phyloP scores from a whole-genome alignment of 2,797 vertebrate species.

The Chloroceryle inda region DNA sequence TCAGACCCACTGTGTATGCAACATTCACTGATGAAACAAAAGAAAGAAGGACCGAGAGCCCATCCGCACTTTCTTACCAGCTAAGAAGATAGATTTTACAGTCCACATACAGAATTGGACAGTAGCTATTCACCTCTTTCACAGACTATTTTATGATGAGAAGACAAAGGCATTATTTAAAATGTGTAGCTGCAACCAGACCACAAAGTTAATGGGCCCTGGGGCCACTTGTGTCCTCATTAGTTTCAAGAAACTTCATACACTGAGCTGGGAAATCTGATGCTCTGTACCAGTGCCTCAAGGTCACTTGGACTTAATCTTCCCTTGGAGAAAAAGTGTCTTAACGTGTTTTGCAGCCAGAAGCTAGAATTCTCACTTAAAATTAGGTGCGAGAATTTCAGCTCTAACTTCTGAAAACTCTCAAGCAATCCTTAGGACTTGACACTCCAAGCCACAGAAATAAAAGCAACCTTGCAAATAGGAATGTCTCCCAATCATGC shows the following conservation, averaged over 20 bases:
- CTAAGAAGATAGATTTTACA: slow-evolving; percentile 15
- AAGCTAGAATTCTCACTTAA: background rate
- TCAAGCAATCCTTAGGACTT: background rate
- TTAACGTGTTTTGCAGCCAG: background rate
- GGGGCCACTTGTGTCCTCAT: background rate
- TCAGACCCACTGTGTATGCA: slow-evolving; percentile 5
- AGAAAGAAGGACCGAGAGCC: background rate
- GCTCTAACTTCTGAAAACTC: background rate
- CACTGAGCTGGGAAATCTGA: background rate
- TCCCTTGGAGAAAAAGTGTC: background rate
- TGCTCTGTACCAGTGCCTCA: background rate
- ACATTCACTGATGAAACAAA: slow-evolving; percentile 26
- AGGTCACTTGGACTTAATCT: background rate
- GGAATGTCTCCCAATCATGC: background rate
- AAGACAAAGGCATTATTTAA: slow-evolving; percentile 14
- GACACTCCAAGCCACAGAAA: background rate
- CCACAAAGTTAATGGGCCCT: background rate
- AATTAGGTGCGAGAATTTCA: slow-evolving; percentile 3
- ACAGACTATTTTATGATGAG: background rate
- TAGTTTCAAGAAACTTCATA: background rate
- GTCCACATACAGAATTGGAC: background rate
- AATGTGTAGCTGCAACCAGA: background rate
- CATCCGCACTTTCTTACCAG: background rate
- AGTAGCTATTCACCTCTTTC: slow-evolving; percentile 11
- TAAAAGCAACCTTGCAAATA: background rate